A percentile compares a stretch with the other conserved stretches of the same genome.
These are phyloP conservation scores for Sebastolobus alascanus DNA, from an alignment of 2,797 vertebrate species.

Conservation along the genomic window DNA sequence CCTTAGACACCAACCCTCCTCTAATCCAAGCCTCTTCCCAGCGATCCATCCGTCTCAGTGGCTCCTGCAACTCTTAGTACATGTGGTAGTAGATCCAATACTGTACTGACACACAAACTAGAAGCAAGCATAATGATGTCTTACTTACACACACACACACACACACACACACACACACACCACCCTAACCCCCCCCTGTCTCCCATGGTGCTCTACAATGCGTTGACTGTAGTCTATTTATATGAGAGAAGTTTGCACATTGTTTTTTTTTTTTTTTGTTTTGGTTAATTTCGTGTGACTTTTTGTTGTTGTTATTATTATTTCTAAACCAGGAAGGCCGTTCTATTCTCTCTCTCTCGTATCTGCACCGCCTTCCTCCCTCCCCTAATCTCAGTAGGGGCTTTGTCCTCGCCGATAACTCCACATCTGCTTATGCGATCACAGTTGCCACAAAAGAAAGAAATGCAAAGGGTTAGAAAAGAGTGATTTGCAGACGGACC, in stretches of 20 bases:
- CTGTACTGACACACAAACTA: slow-evolving; percentile 58
- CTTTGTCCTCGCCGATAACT: slow-evolving; percentile 33
- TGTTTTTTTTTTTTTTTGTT: slow-evolving; percentile 67
- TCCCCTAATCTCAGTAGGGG: slow-evolving; percentile 30
- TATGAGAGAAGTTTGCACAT: slow-evolving; percentile 88
- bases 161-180: slow-evolving; percentile 37
- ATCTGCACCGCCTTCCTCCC: slow-evolving; percentile 19
- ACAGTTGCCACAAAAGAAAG: slow-evolving; percentile 21
- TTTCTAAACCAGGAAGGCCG: slow-evolving; percentile 72
- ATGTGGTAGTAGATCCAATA: slow-evolving; percentile 66
- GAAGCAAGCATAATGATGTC: slow-evolving; percentile 38
- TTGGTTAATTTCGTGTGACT: slow-evolving; percentile 69
- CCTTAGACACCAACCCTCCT: slow-evolving; percentile 33
- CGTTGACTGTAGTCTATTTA: slow-evolving; percentile 86
- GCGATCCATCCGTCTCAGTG: slow-evolving; percentile 56
- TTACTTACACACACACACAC: slow-evolving; percentile 35
- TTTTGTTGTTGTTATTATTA: slow-evolving; percentile 59
- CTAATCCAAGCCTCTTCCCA: slow-evolving; percentile 33
- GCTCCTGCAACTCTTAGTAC: slow-evolving; percentile 50
- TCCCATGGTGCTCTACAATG: slow-evolving; percentile 84
- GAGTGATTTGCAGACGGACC: not conserved
- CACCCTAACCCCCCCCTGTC: slow-evolving; percentile 59
- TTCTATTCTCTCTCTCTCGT: slow-evolving; percentile 39
- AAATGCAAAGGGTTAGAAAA: slow-evolving; percentile 10
- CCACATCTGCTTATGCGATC: slow-evolving; percentile 59